phyloP scores from a whole-genome alignment of 2,888 invertebrate genomes.

The Sphaeridia pumilis region DNA sequence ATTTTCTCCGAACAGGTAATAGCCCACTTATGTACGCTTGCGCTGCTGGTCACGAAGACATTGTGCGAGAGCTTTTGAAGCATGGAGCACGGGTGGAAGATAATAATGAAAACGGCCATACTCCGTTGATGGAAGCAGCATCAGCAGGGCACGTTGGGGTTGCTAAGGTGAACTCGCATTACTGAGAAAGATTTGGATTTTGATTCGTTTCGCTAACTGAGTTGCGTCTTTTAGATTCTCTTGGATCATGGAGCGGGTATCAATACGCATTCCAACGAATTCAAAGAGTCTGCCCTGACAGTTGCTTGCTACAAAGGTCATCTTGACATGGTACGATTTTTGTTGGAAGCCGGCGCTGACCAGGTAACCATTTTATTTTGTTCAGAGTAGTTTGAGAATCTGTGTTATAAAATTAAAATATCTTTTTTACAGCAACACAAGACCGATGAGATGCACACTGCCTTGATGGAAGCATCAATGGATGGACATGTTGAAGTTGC shows the following conservation, averaged over 20 bases:
- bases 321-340: slow-evolving; percentile 90
- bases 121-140: slow-evolving; percentile 97
- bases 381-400: neutral
- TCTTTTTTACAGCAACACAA: slow-evolving; percentile 68
- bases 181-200: neutral
- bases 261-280: slow-evolving; percentile 97
- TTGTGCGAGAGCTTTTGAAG: slow-evolving; percentile 75
- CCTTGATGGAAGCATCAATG: slow-evolving; percentile 99
- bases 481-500: slow-evolving; percentile 99
- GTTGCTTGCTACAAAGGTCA: slow-evolving; percentile 93
- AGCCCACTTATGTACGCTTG: slow-evolving; percentile 95
- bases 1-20: slow-evolving; percentile 51
- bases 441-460: slow-evolving; percentile 99
- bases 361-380: slow-evolving; percentile 39
- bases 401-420: neutral
- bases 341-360: slow-evolving; percentile 91
- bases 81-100: slow-evolving; percentile 91
- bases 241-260: slow-evolving; percentile 91
- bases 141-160: slow-evolving; percentile 89
- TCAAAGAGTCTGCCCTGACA: slow-evolving; percentile 95
- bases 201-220: neutral
- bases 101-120: slow-evolving; percentile 99
- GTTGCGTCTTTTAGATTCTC: slow-evolving; percentile 49
- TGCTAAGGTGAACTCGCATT: slow-evolving; percentile 51
- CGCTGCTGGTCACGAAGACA: slow-evolving; percentile 86